Evolutionary conservation across 2,113 vertebrate species (phyloP), one percentile per base, ranked within the genome.

Genomic region (Nesoenas mayeri): DNA sequence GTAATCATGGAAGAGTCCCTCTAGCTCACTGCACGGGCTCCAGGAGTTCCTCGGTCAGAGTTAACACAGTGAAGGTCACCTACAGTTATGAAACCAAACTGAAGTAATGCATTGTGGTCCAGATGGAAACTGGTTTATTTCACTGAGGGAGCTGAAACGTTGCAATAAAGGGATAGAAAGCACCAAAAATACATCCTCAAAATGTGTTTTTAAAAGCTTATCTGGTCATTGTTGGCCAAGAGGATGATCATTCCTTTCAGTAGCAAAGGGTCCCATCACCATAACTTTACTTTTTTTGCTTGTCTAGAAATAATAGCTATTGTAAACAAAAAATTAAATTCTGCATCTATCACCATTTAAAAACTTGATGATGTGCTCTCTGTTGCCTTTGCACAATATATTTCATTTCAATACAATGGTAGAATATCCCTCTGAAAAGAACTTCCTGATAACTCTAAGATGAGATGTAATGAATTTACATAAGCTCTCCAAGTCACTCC

Each of bases 91-190:
- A 53, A 53, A 53, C 51, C 51, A 53, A 53, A 26, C 51, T 53
- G 73, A 92, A 92, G 36, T 48, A 94, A 94, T 77, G 69, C 85
- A 85, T 62, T 47, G 18, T 6, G 42, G 61, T 42, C 44, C 58
- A 74, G 61, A 84, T 24, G 54, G 82, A 93, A 95, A 93, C 61
- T 16, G 17, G 32, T 54, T 72, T 73, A 20, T 89, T 92, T 42
- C 82, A 88, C 34, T 58, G 69, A 88, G 54, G 70, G 50, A 95
- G 66, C 50, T 44, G 29, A 92, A 57, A 85, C 53, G 71, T n/a
- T 86, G 75, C 69, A 94, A 58, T 62, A 91, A 70, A 81, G 70
- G 73, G 48, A 75, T 51, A 79, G 62, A 85, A 96, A 89, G 40
- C 69, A 79, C 61, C 89, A 79, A 80, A 69, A 47, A 56, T 20